Evolutionary conservation across 2,888 invertebrate species (phyloP), one percentile per base, ranked within the genome.

Genomic region (Drosophila prostipennis): DNA sequence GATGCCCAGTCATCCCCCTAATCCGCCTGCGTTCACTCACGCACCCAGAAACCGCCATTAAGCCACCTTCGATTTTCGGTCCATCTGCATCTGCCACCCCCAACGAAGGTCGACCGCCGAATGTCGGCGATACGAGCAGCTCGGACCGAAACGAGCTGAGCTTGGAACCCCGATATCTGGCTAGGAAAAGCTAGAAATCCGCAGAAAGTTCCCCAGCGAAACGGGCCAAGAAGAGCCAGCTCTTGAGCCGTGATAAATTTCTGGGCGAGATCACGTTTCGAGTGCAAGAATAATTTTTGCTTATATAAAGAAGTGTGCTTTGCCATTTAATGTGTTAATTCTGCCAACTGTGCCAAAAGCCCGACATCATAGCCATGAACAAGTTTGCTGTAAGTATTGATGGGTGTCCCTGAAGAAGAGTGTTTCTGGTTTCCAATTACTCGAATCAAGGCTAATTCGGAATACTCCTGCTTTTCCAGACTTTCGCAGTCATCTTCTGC

Each of bases 231-330:
- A 54, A 58, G 55, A 68, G 53, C 26, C 43, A 37, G 51, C 51
- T 63, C 49, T 52, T 40, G 36, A 71, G 49, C 68, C 81, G 79
- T 83, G 84, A 85, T 86, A 88, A 86, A 80, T 79, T 63, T 83
- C 55, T 69, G 64, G 63, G 60, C 79, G 71, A 80, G 78, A 89
- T 89, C 89, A 89, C 89, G 89, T 89, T 78, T 87, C 72, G 77
- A 74, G 77, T 67, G 71, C 78, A 70, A 59, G 76, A 77, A 78
- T 80, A 74, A 65, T 76, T 78, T 76, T 84, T 77, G 79, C 87
- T 79, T 88, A 89, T 81, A 89, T 78, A 87, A 87, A 83, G 86
- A 78, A 83, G 78, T 81, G 80, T 76, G 72, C 76, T 80, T 71
- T 60, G 68, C 70, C 79, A 73, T 68, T 80, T 80, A 74, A 77